Evolutionary conservation across 2,888 invertebrate species (phyloP).

Genomic region (Phymatocera aterrima): DNA sequence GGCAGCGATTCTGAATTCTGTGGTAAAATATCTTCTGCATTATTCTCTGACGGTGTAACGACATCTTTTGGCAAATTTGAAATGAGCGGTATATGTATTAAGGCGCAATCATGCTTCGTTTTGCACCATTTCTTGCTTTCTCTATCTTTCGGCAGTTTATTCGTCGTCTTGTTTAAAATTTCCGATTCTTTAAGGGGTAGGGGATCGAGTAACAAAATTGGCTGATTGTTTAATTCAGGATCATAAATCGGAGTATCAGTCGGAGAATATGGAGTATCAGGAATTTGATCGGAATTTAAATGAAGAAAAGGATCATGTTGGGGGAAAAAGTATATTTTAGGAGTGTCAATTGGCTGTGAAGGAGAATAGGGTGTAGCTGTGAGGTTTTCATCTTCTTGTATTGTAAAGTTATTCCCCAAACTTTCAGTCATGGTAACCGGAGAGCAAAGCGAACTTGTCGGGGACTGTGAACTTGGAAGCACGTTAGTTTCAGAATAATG

Average conservation of each 20-base stretch:
- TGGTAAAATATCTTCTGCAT: neutral
- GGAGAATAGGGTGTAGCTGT: constrained; percentile 27
- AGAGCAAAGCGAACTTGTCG: neutral
- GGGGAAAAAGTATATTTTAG: neutral
- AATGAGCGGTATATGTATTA: constrained; percentile 4
- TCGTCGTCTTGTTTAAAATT: neutral
- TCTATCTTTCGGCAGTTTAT: neutral
- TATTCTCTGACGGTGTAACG: neutral
- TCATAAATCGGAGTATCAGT: constrained; percentile 63
- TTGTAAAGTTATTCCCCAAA: neutral
- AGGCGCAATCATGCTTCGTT: neutral
- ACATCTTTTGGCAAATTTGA: neutral
- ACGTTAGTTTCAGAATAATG: constrained; percentile 1
- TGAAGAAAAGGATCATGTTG: neutral
- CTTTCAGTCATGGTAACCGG: neutral
- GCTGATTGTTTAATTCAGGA: constrained; percentile 55
- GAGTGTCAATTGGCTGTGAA: constrained; percentile 21
- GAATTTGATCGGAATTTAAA: constrained; percentile 12
- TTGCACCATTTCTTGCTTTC: neutral
- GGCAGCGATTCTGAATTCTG: neutral
- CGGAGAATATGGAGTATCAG: constrained; percentile 65
- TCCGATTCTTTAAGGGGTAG: neutral
- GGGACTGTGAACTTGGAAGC: constrained; percentile 29
- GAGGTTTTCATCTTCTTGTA: neutral
- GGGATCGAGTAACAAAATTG: neutral